Base-by-base conservation (phyloP, 2,888 invertebrate genomes). In the Drosophila antonietae region DNA sequence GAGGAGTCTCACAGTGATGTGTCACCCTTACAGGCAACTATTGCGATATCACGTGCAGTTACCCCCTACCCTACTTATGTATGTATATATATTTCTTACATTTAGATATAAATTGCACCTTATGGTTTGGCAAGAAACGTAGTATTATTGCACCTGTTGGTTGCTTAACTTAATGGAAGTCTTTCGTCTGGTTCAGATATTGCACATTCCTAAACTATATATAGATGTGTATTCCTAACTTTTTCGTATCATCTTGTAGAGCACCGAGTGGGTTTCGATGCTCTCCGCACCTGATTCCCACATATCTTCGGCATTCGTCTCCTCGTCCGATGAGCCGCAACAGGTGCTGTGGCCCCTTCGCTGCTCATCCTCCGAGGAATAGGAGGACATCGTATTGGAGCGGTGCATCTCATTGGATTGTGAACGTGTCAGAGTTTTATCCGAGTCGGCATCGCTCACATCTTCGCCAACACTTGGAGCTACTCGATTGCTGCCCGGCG, bases 271-370 rank as follows among this genome's bases (percentile, higher is more conserved):
- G 0, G 97, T 97, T 89, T 97, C 97, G 35, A 97, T 94, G 93
- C 97, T 97, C 91, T 97, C 97, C 5, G 96, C 97, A 1, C 97
- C 97, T 31, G 97, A 97, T 93, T 97, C 97, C 93, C 97, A 97
- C 74, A 96, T 95, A 10, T 96, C 97, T 90, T 97, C 97, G 43
- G 95, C 95, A 73, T 95, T 94, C n/a, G 95, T 96, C 35, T 96
- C 96, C 90, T 91, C 91, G 73, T 96, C 96, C 88, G 92, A 92
- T 1, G 92, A 92, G 14, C 91, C 90, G 47, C 90, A 90, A 23
- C 92, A 96, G 95, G 85, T 95, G 94, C 93, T 95, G 94, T 80
- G 94, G 93, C 77, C 94, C 91, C 81, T 96, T 18, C 95, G 96
- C 9, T 73, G 70, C 90, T 96, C 96, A 73, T 96, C 97, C 33